Conservation (phyloP, 2,888 invertebrate genomes). For the Suillia variegata region DNA sequence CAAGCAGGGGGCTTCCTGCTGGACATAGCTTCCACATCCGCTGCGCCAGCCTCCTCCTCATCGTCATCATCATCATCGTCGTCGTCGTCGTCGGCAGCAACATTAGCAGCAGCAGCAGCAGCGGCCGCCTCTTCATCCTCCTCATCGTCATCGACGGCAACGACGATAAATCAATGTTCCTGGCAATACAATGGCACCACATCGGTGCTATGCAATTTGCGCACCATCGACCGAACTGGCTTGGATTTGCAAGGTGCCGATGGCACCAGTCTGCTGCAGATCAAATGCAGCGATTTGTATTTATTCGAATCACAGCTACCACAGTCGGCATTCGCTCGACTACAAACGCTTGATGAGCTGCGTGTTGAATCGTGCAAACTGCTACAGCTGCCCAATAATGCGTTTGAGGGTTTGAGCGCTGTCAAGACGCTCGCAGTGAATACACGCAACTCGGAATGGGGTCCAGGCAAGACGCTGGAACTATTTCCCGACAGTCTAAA, state of each 20-base stretch:
- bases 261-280: conserved; percentile 73
- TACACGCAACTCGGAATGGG: conserved; percentile 83
- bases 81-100: background rate
- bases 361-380: conserved; percentile 81
- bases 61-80: conserved; percentile 10
- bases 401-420: conserved; percentile 80
- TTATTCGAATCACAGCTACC: conserved; percentile 81
- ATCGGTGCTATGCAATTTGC: conserved; percentile 71
- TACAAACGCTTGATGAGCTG: conserved; percentile 74
- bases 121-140: conserved; percentile 21
- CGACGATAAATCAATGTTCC: conserved; percentile 50
- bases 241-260: conserved; percentile 68
- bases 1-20: conserved; percentile 27
- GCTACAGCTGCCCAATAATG: conserved; percentile 71
- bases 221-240: conserved; percentile 71
- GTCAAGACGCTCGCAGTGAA: conserved; percentile 72
- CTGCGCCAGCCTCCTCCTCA: conserved; percentile 1
- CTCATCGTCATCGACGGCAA: conserved; percentile 3
- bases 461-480: conserved; percentile 75
- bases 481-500: conserved; percentile 73
- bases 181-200: conserved; percentile 62
- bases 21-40: conserved; percentile 21
- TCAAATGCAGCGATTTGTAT: conserved; percentile 80
- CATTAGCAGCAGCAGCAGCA: conserved; percentile 27
- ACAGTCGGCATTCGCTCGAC: conserved; percentile 73